Percentiles rank a stretch among this genome's conserved stretches.
These are phyloP conservation scores for Podarcis muralis DNA, from an alignment of 2,113 vertebrate species.

Conservation along the genomic window DNA sequence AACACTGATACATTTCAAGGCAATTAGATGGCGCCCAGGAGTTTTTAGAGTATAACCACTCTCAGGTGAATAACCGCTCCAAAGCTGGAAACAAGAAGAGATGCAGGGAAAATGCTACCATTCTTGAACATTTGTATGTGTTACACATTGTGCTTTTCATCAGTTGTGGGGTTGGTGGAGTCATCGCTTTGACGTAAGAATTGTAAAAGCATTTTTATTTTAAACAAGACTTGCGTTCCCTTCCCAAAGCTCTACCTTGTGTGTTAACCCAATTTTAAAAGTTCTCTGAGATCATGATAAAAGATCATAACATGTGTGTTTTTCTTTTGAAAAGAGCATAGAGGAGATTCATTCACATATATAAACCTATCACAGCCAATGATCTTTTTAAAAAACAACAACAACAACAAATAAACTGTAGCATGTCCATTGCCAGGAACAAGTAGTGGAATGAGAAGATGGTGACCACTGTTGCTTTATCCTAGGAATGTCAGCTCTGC, in stretches of 20 bases:
- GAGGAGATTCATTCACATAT: background rate
- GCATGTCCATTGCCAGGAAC: background rate
- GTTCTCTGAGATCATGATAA: background rate
- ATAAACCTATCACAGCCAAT: background rate
- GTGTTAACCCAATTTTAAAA: background rate
- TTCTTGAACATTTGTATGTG: conserved; percentile 2
- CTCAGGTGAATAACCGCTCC: rapidly evolving
- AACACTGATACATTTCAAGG: background rate
- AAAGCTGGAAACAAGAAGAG: too few relatives aligned
- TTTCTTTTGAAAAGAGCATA: conserved; percentile 16
- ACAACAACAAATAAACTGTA: background rate
- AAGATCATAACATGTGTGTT: background rate
- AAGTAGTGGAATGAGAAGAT: background rate
- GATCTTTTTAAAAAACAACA: background rate
- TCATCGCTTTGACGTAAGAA: background rate
- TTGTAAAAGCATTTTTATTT: background rate
- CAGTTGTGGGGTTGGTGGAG: too few relatives aligned
- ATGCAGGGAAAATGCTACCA: background rate
- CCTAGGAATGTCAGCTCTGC: conserved; percentile 98
- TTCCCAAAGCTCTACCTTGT: background rate
- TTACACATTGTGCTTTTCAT: conserved; percentile 20
- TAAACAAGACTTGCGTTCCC: background rate
- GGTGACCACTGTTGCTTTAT: conserved; percentile 66
- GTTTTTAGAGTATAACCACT: conserved; percentile 17
- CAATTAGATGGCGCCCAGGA: background rate